Base-by-base conservation (phyloP, 2,113 vertebrate genomes). In the Dinomys branickii region DNA sequence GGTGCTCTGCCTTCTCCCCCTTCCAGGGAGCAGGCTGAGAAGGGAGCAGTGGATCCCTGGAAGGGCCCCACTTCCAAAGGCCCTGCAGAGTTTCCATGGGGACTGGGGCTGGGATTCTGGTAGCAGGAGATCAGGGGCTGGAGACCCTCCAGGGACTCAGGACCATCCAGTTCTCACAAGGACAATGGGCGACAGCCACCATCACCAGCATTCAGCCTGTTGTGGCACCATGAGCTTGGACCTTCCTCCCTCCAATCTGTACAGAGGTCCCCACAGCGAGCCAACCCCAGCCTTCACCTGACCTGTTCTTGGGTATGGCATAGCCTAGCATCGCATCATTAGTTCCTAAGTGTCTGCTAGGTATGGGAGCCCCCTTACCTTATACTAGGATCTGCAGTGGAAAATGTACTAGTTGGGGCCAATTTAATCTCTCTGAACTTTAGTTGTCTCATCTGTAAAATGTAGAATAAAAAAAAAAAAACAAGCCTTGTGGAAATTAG, bases 381-480 rank as follows among this genome's bases (percentile, higher is more conserved):
- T 69, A 20, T 44, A 16, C 63, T 58, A 54, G 16, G 77, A 54
- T 75, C 71, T 88, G 67, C 47, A 63, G 33, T 73, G 28, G 13
- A 85, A 78, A 38, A 44, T n/a, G 4, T 54, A 47, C 41, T 82
- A 65, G 35, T 13, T n/a, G 59, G 26, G 35, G 7, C 11, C 30
- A n/a, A 20, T 54, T 85, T 71, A 82, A 94, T 89, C 65, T 52
- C 10, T n/a, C 65, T 77, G 33, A 87, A 33, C 56, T 33, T 95
- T 67, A 61, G 33, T 85, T 44, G 56, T 47, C 65, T 87, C 35
- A 20, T 65, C 47, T 75, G 12, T 81, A 92, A 92, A 97, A 90
- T 69, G 35, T 28, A 28, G 1, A 44, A 13, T 33, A 59, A 73
- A 91, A 47, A 71, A 41, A 35, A 7, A n/a, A n/a, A n/a, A n/a